A percentile compares a stretch with the other conserved stretches of the same genome.
Conservation (phyloP, 1,140 invertebrate species). For the Zaprionus camerounensis region DNA sequence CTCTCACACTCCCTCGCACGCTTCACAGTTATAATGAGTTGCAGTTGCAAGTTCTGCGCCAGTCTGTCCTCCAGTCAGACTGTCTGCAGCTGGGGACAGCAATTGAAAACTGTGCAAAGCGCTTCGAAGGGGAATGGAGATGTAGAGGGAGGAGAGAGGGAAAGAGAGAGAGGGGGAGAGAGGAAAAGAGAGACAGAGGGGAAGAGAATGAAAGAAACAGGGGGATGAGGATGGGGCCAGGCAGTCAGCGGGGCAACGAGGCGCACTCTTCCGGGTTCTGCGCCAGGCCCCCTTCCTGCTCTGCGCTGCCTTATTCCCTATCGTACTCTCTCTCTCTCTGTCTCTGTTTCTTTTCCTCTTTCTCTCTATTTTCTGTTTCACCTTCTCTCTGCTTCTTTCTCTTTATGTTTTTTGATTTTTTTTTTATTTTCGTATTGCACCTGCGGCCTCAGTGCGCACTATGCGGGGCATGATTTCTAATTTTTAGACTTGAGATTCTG, state of each 20-base stretch:
- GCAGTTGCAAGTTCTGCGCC: slow-evolving; percentile 75
- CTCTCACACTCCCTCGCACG: neutral
- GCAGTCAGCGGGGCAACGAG: slow-evolving; percentile 35
- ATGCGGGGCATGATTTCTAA: slow-evolving; percentile 75
- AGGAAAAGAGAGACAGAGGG: too few species aligned
- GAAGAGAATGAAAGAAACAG: neutral
- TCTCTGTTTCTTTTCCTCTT: slow-evolving; percentile 10
- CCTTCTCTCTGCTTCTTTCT: slow-evolving; percentile 5
- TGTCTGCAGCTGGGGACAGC: slow-evolving; percentile 44
- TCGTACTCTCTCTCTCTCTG: slow-evolving; percentile 7
- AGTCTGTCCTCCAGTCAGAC: slow-evolving; percentile 19
- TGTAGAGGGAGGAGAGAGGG: slow-evolving; percentile 7
- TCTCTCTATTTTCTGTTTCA: neutral
- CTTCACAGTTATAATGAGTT: slow-evolving; percentile 75
- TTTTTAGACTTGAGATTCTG: slow-evolving; percentile 55
- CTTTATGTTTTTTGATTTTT: slow-evolving; percentile 47
- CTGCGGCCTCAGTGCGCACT: slow-evolving; percentile 72
- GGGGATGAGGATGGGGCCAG: slow-evolving; percentile 14
- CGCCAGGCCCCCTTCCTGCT: slow-evolving; percentile 10
- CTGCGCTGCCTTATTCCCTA: slow-evolving; percentile 6
- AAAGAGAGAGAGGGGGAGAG: neutral
- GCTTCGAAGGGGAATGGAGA: slow-evolving; percentile 3
- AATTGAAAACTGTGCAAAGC: slow-evolving; percentile 62
- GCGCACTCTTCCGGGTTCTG: slow-evolving; percentile 74
- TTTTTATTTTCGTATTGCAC: slow-evolving; percentile 67